These are phyloP conservation scores for Galeruca laticollis DNA, from an alignment of 2,888 invertebrate species.

Conservation along the genomic window DNA sequence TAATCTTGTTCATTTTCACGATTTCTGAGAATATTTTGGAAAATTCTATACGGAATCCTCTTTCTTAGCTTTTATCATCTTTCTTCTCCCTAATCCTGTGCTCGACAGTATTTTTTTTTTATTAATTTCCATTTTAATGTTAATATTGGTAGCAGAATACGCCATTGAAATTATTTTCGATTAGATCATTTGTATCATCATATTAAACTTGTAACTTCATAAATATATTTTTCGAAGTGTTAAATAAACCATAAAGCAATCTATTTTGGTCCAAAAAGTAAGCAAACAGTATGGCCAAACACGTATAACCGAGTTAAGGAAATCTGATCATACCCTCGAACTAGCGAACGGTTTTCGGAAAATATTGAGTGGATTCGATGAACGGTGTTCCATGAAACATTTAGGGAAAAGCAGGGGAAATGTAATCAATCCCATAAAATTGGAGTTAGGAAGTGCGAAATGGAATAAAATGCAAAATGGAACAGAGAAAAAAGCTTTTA, in stretches of 20 bases:
- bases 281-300: constrained; percentile 49
- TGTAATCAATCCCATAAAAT: constrained; percentile 15
- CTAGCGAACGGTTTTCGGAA: constrained; percentile 28
- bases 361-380: constrained; percentile 36
- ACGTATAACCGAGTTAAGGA: constrained; percentile 50
- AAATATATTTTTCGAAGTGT: constrained; percentile 21
- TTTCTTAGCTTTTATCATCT: no score
- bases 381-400: constrained; percentile 14
- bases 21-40: no score
- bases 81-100: no score
- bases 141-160: no score
- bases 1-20: no score
- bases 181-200: no score
- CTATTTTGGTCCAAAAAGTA: constrained; percentile 40
- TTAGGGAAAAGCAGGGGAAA: constrained; percentile 11
- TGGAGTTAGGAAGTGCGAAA: background rate
- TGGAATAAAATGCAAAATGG: background rate
- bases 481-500: constrained; percentile 5
- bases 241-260: constrained; percentile 41
- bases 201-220: background rate
- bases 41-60: no score
- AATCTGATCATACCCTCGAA: constrained; percentile 49
- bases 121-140: no score
- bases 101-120: no score
- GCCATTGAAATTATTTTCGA: no score